Conservation (phyloP, 35 echinoderm and acorn worm species). For the Chiridota heheva region DNA sequence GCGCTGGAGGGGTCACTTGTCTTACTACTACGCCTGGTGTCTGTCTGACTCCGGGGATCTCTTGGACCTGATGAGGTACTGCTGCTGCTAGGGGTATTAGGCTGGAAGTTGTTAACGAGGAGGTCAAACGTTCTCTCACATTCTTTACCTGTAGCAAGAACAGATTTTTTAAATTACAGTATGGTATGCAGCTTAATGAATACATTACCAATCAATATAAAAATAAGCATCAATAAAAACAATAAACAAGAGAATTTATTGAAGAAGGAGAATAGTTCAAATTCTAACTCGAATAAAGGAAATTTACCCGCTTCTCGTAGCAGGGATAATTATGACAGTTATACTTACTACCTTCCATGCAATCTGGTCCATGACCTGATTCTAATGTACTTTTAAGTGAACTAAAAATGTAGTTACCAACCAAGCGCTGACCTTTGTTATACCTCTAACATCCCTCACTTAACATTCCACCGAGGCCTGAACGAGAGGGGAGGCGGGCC, state of each 20-base stretch:
- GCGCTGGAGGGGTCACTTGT: slow-evolving; percentile 39
- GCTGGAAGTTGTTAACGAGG: slow-evolving; percentile 66
- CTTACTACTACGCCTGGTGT: background rate
- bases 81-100: slow-evolving; percentile 58
- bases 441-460: no score
- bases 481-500: no score
- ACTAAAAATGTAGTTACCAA: no score
- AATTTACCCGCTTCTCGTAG: no score
- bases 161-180: background rate
- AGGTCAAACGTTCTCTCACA: slow-evolving; percentile 90
- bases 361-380: no score
- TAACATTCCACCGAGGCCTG: no score
- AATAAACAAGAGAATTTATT: background rate
- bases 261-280: no score
- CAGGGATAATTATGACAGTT: no score
- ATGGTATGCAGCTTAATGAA: background rate
- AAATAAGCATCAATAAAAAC: background rate
- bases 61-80: slow-evolving; percentile 65
- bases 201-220: background rate
- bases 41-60: slow-evolving; percentile 63
- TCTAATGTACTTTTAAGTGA: no score
- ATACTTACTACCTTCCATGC: no score
- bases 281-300: no score
- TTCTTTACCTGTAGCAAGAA: slow-evolving; percentile 71
- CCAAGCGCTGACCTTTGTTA: no score